A percentile compares a stretch with the other conserved stretches of the same genome.
These are phyloP conservation scores for Drosophila athabasca DNA, from an alignment of 1,140 invertebrate species.

Conservation along the genomic window DNA sequence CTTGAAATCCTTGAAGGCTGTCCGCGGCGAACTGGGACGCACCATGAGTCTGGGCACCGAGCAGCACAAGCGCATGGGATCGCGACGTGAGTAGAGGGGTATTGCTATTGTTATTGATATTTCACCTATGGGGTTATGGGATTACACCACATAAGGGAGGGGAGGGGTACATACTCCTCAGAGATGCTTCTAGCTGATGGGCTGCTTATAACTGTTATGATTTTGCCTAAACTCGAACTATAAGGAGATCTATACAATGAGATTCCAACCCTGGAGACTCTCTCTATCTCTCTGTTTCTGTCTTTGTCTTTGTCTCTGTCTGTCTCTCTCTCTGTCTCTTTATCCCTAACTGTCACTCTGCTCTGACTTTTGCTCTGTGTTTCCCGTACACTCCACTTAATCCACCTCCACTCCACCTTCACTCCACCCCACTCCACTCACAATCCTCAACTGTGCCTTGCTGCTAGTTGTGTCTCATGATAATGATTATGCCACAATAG, in stretches of 20 bases:
- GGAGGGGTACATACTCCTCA: too few relatives aligned
- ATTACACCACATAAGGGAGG: too few relatives aligned
- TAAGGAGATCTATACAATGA: neutral
- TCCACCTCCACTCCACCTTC: too few relatives aligned
- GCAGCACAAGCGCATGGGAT: slow-evolving; percentile 84
- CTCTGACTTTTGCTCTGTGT: slow-evolving; percentile 34
- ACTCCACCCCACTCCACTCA: too few relatives aligned
- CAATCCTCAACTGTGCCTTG: slow-evolving; percentile 39
- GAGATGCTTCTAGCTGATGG: too few relatives aligned
- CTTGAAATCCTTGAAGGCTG: slow-evolving; percentile 89
- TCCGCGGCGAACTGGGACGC: slow-evolving; percentile 90
- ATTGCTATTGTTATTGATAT: too few relatives aligned
- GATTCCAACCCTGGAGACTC: neutral
- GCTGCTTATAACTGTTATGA: too few relatives aligned
- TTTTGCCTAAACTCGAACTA: too few relatives aligned
- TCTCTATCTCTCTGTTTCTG: slow-evolving; percentile 13
- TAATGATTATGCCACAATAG: neutral
- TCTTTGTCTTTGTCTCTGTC: slow-evolving; percentile 3
- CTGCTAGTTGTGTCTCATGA: slow-evolving; percentile 50
- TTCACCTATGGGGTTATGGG: neutral
- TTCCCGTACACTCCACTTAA: slow-evolving; percentile 4
- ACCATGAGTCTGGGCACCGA: slow-evolving; percentile 90
- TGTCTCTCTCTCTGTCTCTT: slow-evolving; percentile 1
- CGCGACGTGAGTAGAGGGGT: slow-evolving; percentile 86
- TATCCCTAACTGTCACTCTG: slow-evolving; percentile 12